Evolutionary conservation across 2,888 invertebrate species (phyloP).

Genomic region (Alsophila aescularia): DNA sequence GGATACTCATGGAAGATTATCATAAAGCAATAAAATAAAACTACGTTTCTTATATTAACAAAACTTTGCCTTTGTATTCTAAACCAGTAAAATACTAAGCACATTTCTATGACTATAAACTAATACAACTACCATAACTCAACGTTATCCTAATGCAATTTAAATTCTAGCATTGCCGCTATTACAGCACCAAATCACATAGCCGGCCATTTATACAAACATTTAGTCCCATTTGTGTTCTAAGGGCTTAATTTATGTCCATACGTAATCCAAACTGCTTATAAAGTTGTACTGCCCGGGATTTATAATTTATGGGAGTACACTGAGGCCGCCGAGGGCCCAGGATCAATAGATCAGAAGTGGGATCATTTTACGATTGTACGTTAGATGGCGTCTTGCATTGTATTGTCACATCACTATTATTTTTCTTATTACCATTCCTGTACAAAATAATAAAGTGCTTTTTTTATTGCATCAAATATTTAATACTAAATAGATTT

Average conservation of each 20-base stretch:
- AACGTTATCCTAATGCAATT: constrained; percentile 25
- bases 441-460: no score
- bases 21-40: no score
- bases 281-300: constrained; percentile 41
- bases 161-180: constrained; percentile 21
- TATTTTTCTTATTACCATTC: no score
- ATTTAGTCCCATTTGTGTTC: constrained; percentile 36
- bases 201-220: constrained; percentile 27
- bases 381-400: background rate
- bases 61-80: no score
- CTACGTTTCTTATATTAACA: no score
- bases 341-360: constrained; percentile 37
- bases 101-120: no score
- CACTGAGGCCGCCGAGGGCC: constrained; percentile 27
- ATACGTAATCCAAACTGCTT: constrained; percentile 50
- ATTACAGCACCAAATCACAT: constrained; percentile 27
- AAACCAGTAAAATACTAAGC: no score
- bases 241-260: constrained; percentile 49
- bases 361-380: constrained; percentile 11
- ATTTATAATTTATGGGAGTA: constrained; percentile 42
- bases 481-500: no score
- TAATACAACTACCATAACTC: constrained; percentile 8
- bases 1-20: no score
- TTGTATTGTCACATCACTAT: no score
- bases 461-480: no score